Base-by-base conservation (phyloP, 1,140 invertebrate genomes). In the Acromyrmex echinatior region DNA sequence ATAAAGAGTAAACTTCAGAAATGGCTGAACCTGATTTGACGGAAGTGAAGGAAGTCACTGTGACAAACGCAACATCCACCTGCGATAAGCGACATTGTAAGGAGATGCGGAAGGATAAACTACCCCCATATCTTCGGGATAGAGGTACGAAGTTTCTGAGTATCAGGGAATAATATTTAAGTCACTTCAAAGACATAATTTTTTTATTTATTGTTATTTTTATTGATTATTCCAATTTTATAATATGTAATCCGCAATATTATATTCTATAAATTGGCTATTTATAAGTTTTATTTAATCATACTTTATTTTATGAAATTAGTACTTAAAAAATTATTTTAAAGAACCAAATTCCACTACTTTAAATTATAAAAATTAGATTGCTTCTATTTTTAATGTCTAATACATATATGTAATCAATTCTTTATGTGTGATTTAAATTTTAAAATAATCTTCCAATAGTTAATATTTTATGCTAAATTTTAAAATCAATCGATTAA, bases 81-180 rank as follows among this genome's bases (percentile, higher is more conserved):
- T 76, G 86, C 16, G 82, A 79, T 51, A 90, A 88, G 39, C 84
- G 65, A 66, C 90, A 84, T 53, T 91, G 90, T 49, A 87, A 76
- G 12, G 92, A 93, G 63, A 81, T 91, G 70, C 86, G 78, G 12
- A 88, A 87, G 18, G 92, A 93, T 73, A 93, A 93, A 56, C 31
- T 76, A 76, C 92, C 93, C 0, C 89, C 87, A 39, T 93, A 93
- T 86, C 91, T 92, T 74, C 90, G 93, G 9, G 92, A 93, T 39
- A 92, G 86, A 93, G 93, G 93, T 93, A 93, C n/a, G n/a, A 49
- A 31, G 49, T 74, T 6, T 76, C 3, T 71, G 62, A 16, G 28
- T 5, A 18, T 14, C 16, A 73, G 16, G 6, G 28, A 60, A 62
- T 18, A 74, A 25, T 68, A 25, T 71, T 81, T 58, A 31, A 80